Evolutionary conservation across 2,888 invertebrate species (phyloP), one percentile per base, ranked within the genome.

Genomic region (Cephus pygmeus): DNA sequence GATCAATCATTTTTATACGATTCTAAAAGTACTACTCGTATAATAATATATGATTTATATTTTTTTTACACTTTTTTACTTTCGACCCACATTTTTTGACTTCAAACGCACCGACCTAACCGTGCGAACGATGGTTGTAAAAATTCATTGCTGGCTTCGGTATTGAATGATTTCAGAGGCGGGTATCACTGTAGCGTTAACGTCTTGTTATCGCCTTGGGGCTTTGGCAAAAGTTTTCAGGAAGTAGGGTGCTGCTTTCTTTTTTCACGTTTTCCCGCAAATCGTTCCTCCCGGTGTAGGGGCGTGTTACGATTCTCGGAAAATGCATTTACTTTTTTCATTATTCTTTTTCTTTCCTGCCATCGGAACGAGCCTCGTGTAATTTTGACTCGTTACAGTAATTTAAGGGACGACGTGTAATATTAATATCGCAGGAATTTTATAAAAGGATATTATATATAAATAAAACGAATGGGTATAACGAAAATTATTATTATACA

Each of bases 1-100:
- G 23, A 56, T 23, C 56, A 56, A 56, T 56, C 9, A 56, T 56
- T 56, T 23, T 1, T 6, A 56, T 56, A 56, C 23, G 23, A 2
- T 23, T 56, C 0, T 36, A 23, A 56, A 56, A 56, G 2, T 56
- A 23, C 23, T 56, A 15, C 40, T 23, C 6, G 9, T 56, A 23
- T 56, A 56, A 56, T 23, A 2, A 56, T 56, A 15, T 6, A 23
- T 15, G 56, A 56, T 6, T 40, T 40, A 23, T 40, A 2, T 4
- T 23, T 40, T 40, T 40, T 40, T 75, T n/a, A 12, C 11, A 31
- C 92, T 23, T 56, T 56, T 23, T 40, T 40, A 0, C 15, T 56
- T 56, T 56, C 23, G 15, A 23, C 15, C 23, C 9, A 15, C 9
- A 56, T 40, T 6, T 23, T 40, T 56, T 56, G 23, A 56, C 56